These are phyloP conservation scores for Garra rufa DNA, from an alignment of 2,113 vertebrate genomes.

Conservation along the genomic window DNA sequence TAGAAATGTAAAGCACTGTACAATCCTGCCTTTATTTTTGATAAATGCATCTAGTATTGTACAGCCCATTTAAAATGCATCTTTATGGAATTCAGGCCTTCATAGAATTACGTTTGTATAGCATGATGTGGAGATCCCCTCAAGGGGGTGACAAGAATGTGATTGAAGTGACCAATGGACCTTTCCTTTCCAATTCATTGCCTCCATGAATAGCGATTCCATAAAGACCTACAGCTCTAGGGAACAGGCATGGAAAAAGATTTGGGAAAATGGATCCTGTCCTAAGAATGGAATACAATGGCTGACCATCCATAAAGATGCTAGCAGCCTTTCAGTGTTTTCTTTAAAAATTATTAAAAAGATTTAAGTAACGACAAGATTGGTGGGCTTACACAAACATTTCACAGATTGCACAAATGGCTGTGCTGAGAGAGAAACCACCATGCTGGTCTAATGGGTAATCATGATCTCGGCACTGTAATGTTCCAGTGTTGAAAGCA, in stretches of 20 bases:
- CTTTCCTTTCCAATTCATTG: constrained; percentile 41
- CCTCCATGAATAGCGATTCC: constrained; percentile 46
- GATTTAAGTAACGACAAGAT: neutral
- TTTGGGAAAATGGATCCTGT: constrained; percentile 58
- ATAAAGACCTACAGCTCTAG: constrained; percentile 57
- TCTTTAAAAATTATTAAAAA: neutral
- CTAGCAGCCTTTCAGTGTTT: neutral
- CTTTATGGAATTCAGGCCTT: neutral
- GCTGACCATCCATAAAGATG: constrained; percentile 66
- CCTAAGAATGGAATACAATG: constrained; percentile 62
- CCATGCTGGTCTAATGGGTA: neutral
- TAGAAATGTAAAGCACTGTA: neutral
- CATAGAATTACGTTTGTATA: neutral
- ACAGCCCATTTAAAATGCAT: neutral
- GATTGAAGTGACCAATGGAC: constrained; percentile 32
- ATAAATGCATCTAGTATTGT: neutral
- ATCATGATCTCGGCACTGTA: neutral
- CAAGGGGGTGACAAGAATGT: constrained; percentile 20
- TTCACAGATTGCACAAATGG: neutral
- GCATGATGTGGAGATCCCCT: neutral
- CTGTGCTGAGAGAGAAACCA: neutral
- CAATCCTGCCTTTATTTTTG: neutral
- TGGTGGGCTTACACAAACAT: constrained; percentile 1
- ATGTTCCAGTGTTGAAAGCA: neutral
- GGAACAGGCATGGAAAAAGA: constrained; percentile 62